phyloP scores from a whole-genome alignment of 2,888 invertebrate species.

The Trachelus iudaicus region DNA sequence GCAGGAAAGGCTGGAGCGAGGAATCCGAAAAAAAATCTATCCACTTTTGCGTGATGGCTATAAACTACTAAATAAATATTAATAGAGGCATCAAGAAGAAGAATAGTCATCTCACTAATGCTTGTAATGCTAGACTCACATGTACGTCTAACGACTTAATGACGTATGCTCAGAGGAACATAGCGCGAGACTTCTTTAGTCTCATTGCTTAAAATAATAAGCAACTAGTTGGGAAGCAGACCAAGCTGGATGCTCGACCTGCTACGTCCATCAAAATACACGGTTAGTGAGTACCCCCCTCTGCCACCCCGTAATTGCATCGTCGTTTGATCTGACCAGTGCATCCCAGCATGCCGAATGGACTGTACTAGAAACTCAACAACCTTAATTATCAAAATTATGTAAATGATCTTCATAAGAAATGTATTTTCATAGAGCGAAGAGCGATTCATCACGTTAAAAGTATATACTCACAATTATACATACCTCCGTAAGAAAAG shows the following conservation, averaged over 20 bases:
- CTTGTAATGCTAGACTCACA: not conserved
- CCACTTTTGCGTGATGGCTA: not conserved
- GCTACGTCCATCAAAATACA: not conserved
- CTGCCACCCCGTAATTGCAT: not conserved
- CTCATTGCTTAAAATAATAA: not conserved
- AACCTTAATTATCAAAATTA: too few species aligned
- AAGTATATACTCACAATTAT: too few species aligned
- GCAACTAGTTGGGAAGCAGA: not conserved
- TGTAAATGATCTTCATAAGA: too few species aligned
- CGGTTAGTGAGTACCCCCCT: not conserved
- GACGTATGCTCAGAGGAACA: not conserved
- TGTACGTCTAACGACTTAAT: conserved; percentile 5
- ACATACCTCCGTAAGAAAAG: too few species aligned
- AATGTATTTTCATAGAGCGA: too few species aligned
- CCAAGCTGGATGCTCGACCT: not conserved
- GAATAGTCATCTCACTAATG: not conserved
- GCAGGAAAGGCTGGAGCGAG: not conserved
- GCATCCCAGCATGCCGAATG: too few species aligned
- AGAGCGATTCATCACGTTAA: too few species aligned
- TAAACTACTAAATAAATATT: conserved; percentile 1
- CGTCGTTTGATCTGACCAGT: not conserved
- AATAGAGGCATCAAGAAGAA: not conserved
- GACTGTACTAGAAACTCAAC: too few species aligned
- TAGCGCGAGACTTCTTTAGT: not conserved
- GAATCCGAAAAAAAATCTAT: not conserved